These are phyloP conservation scores for Neostethus bicornis DNA, from an alignment of 2,797 vertebrate species.

Conservation along the genomic window DNA sequence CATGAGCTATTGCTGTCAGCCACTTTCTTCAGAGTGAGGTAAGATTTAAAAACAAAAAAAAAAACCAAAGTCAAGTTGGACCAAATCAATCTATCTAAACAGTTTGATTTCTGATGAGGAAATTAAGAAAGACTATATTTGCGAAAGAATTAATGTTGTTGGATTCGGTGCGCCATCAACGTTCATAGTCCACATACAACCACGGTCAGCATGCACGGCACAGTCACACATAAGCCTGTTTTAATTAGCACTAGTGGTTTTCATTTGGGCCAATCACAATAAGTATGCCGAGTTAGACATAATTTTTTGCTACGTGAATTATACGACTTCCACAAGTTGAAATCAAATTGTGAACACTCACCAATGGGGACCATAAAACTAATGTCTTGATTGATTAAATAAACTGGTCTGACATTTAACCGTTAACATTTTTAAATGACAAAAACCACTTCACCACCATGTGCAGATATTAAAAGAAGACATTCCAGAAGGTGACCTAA, in stretches of 20 bases:
- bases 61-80: no score
- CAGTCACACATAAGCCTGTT: slow-evolving; percentile 1
- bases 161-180: background rate
- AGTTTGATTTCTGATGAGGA: background rate
- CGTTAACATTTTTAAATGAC: slow-evolving; percentile 33
- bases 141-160: background rate
- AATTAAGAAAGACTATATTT: background rate
- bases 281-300: slow-evolving; percentile 24
- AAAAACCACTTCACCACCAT: slow-evolving; percentile 9
- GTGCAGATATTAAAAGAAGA: slow-evolving; percentile 9
- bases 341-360: background rate
- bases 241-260: background rate
- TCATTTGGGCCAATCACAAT: slow-evolving; percentile 28
- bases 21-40: no score
- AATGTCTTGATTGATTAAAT: slow-evolving; percentile 22
- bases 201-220: background rate
- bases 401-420: slow-evolving; percentile 12
- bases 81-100: no score
- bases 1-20: no score
- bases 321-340: slow-evolving; percentile 20
- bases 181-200: background rate
- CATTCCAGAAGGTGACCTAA: slow-evolving; percentile 37
- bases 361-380: slow-evolving; percentile 17
- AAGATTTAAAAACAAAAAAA: no score
- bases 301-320: background rate